Evolutionary conservation across 2,797 vertebrate genomes (phyloP), one percentile per base, ranked within the genome.

Genomic region (Tinamus major): DNA sequence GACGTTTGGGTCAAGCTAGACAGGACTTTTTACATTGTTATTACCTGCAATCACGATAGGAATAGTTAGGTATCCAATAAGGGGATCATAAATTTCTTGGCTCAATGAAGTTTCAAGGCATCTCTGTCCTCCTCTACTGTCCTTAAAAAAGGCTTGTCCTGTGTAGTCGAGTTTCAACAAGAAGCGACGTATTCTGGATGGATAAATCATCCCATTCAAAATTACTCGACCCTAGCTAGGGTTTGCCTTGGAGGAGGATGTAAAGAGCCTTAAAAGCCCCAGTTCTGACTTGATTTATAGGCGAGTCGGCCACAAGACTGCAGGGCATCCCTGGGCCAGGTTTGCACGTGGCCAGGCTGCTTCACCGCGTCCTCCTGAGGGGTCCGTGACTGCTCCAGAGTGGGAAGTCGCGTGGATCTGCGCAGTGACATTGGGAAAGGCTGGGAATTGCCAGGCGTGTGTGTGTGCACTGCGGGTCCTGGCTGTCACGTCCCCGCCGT

Each of bases 61-160:
- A 77, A 74, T 55, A 85, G 49, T 77, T 85, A 69, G 27, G 44
- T 37, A 21, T 79, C 85, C 9, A 20, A 41, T 93, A 91, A 83
- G 3, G 39, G 41, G 56, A 59, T 92, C 89, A 74, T 96, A 94
- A 95, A 95, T 95, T 84, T 85, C 64, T 16, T 12, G 26, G 4
- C 5, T 29, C 15, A 81, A 59, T 87, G 75, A 91, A 56, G 61
- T 87, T 93, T 80, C 78, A 80, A 76, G 65, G 49, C 70, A 29
- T 62, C 24, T 2, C 21, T 91, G 64, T 69, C 39, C 59, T 67
- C 42, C 48, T 68, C 39, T 49, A 9, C 33, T 76, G 1, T 59
- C 67, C 77, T 93, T 70, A 76, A 35, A 82, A 82, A 76, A 55
- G 21, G 17, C 39, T 72, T 37, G 15, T 91, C 82, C 42, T 49